These are phyloP conservation scores for Pteronura brasiliensis DNA, from an alignment of 2,113 vertebrate genomes.

Conservation along the genomic window DNA sequence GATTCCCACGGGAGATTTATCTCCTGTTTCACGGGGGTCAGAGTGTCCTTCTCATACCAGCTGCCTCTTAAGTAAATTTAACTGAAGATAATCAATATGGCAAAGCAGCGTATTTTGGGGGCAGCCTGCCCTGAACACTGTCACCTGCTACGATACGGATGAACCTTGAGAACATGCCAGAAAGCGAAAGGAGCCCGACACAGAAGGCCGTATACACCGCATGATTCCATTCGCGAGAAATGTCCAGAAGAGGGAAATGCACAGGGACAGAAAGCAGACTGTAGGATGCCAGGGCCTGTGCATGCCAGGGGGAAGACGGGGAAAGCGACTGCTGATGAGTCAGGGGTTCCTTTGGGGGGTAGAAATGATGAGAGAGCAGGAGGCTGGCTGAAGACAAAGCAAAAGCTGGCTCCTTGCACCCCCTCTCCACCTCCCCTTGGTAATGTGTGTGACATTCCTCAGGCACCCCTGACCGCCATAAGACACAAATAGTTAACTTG, in stretches of 20 bases:
- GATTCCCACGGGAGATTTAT: background rate
- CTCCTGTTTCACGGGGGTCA: background rate
- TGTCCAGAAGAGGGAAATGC: background rate
- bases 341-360: background rate
- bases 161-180: background rate
- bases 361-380: too few species aligned
- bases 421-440: too few species aligned
- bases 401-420: too few species aligned
- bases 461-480: too few species aligned
- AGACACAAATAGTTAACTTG: too few species aligned
- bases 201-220: background rate
- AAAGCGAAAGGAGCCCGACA: background rate
- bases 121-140: background rate
- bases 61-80: background rate
- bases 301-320: rapidly evolving
- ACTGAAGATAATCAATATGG: background rate
- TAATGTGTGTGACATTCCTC: too few species aligned
- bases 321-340: background rate
- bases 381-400: too few species aligned
- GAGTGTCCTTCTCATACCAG: background rate
- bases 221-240: background rate
- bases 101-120: background rate
- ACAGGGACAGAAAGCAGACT: background rate
- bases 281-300: background rate
- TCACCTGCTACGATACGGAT: background rate